phyloP scores from a whole-genome alignment of 2,113 vertebrate genomes.

The Delphinus delphis region DNA sequence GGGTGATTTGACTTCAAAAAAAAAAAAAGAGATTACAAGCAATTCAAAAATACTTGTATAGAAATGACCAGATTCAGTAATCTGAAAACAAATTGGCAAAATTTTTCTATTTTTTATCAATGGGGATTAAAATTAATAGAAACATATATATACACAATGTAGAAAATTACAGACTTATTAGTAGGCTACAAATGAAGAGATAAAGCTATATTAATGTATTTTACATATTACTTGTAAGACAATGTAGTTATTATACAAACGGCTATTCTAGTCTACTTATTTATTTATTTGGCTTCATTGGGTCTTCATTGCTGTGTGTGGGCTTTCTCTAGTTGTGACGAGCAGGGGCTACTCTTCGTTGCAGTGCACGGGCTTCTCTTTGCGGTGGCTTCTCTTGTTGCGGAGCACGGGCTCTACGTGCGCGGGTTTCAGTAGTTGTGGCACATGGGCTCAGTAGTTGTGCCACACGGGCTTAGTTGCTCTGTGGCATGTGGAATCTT shows the following conservation, averaged over 20 bases:
- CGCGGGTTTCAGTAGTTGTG: too few relatives aligned
- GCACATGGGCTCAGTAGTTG: too few relatives aligned
- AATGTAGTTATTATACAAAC: background rate
- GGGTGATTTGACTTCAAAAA: too few relatives aligned
- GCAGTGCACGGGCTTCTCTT: too few relatives aligned
- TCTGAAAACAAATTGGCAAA: background rate
- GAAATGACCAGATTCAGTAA: background rate
- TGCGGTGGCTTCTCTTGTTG: too few relatives aligned
- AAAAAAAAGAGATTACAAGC: background rate
- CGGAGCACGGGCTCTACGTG: too few relatives aligned
- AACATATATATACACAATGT: background rate
- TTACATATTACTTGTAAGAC: background rate
- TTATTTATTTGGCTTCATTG: too few relatives aligned
- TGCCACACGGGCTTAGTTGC: too few relatives aligned
- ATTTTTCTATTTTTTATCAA: constrained; percentile 22
- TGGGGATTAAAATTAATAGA: background rate
- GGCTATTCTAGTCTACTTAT: background rate
- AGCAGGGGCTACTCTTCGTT: too few relatives aligned
- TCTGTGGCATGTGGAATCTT: too few relatives aligned
- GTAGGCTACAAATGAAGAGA: background rate
- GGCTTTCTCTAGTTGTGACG: too few relatives aligned
- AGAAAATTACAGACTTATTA: background rate
- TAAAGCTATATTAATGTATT: background rate
- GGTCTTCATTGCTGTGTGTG: too few relatives aligned
- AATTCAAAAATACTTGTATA: background rate